These are phyloP conservation scores for Lepidurus packardi DNA, from an alignment of 1,140 invertebrate species.

Conservation along the genomic window DNA sequence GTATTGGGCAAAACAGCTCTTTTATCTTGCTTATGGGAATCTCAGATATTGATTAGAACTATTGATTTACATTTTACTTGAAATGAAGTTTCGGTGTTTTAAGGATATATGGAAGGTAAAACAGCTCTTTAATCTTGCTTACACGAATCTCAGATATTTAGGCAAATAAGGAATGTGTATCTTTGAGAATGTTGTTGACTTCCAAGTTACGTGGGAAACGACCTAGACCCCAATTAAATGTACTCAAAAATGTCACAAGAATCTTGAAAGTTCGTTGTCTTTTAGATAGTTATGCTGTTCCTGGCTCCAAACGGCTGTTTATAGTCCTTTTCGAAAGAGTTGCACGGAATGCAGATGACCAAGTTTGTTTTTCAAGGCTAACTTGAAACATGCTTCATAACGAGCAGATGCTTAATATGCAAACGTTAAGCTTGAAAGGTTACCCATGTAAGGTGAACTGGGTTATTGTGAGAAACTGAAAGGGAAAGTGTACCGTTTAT, in stretches of 20 bases:
- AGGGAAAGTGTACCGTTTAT: slow-evolving; percentile 2
- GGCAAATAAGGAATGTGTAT: no score
- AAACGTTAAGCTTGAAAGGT: neutral
- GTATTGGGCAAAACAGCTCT: no score
- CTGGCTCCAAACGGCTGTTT: neutral
- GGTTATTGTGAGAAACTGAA: neutral
- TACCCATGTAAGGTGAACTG: slow-evolving; percentile 5
- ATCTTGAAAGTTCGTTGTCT: neutral
- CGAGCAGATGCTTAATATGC: neutral
- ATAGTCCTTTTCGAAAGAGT: neutral
- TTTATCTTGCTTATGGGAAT: no score
- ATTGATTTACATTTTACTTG: no score
- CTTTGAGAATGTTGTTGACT: no score
- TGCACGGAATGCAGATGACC: neutral
- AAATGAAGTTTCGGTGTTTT: no score
- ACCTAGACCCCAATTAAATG: neutral
- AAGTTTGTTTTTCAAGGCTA: slow-evolving; percentile 22
- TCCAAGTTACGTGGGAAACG: neutral
- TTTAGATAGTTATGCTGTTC: neutral
- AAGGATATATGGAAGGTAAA: no score
- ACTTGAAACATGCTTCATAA: neutral
- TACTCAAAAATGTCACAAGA: neutral
- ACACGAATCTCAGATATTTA: no score
- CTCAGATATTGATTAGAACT: no score
- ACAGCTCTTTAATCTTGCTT: no score